Percentiles rank a stretch among this genome's conserved stretches.
These are phyloP conservation scores for Calonectris borealis DNA, from an alignment of 2,113 vertebrate genomes.

Conservation along the genomic window DNA sequence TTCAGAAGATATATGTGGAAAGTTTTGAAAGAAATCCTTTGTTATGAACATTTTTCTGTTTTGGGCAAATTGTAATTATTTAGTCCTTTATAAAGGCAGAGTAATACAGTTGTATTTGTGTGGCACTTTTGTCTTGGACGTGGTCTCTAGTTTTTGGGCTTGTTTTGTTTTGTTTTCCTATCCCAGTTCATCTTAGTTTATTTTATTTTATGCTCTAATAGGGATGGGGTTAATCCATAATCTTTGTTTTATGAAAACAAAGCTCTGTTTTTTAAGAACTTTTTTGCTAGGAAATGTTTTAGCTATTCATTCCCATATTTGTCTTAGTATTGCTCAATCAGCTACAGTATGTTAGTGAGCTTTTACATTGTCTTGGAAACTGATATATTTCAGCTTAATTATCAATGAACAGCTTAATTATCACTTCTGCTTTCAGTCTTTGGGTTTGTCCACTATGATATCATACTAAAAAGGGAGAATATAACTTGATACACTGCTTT, in stretches of 20 bases:
- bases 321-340: not conserved
- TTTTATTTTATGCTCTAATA: not conserved
- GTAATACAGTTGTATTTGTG: not conserved
- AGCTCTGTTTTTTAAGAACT: not conserved
- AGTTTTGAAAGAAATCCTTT: not conserved
- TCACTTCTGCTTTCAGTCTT: not conserved
- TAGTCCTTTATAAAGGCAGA: not conserved
- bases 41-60: not conserved
- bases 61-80: not conserved
- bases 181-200: not conserved
- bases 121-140: not conserved
- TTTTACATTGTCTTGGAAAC: not conserved
- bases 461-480: not conserved
- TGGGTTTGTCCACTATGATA: not conserved
- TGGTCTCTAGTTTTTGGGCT: not conserved
- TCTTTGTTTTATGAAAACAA: not conserved
- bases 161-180: not conserved
- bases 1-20: not conserved
- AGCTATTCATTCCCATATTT: not conserved
- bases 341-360: not conserved
- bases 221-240: not conserved
- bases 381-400: not conserved
- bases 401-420: not conserved
- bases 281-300: not conserved
- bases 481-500: not conserved